Evolutionary conservation across 1,140 invertebrate species (phyloP).

Genomic region (Brachionus rotundiformis): DNA sequence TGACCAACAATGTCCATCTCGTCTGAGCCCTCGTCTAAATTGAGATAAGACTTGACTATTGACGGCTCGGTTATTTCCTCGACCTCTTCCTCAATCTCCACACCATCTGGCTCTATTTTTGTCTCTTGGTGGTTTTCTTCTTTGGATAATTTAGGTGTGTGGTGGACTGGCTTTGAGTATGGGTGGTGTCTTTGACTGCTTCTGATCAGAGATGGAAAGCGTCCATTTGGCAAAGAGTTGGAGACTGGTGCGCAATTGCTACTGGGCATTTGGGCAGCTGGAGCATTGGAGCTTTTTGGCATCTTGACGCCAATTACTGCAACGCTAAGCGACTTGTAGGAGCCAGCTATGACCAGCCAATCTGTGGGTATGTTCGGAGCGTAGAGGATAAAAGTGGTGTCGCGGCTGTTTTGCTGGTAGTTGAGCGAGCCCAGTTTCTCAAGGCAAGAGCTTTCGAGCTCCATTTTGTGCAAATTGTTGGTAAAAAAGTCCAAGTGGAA

Average conservation of each 20-base stretch:
- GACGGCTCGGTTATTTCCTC: conserved; percentile 13
- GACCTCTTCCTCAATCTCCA: neutral
- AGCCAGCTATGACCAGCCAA: conserved; percentile 37
- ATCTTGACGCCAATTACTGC: neutral
- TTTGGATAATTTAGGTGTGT: neutral
- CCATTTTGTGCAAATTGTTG: conserved; percentile 30
- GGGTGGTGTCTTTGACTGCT: neutral
- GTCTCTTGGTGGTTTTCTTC: neutral
- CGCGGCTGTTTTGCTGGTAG: neutral
- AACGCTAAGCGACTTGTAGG: neutral
- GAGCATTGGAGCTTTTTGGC: neutral
- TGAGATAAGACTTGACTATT: conserved; percentile 5
- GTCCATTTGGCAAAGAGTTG: neutral
- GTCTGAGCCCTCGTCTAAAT: conserved; percentile 26
- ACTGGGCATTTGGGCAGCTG: neutral
- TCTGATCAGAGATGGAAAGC: neutral
- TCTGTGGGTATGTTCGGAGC: neutral
- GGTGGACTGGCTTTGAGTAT: neutral
- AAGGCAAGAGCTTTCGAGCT: neutral
- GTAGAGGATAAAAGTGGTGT: neutral
- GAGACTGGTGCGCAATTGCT: neutral
- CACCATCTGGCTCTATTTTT: neutral
- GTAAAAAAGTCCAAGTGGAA: conserved; percentile 31
- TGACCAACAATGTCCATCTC: neutral
- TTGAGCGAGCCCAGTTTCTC: neutral